Base-by-base conservation (phyloP, 2,797 vertebrate genomes). In the Champsocephalus gunnari region DNA sequence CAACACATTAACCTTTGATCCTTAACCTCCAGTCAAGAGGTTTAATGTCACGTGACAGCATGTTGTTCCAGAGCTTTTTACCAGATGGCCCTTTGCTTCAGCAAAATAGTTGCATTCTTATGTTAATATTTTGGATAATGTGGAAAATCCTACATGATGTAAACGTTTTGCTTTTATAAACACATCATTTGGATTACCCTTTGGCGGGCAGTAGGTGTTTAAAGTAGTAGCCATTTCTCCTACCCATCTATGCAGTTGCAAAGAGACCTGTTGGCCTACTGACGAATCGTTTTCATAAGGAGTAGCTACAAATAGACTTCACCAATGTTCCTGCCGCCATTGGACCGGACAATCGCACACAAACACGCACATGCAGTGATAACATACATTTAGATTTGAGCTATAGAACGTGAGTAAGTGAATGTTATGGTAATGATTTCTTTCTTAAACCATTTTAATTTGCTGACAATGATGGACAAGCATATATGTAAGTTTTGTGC, bases 251-350 rank as follows among this genome's bases (percentile, higher is more conserved):
- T 84, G 71, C 74, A 65, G 78, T 78, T 81, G 72, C 82, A 87
- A 75, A 80, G 79, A 84, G 75, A 87, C 73, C 77, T 84, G 74
- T 69, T 79, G 86, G 34, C 78, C 80, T 70, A 70, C 85, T 83
- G 79, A 81, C 66, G 48, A 80, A 76, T 87, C 70, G 45, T 86
- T 86, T 81, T 80, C 86, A 88, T 63, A 41, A 74, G 69, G 49
- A 89, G 80, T 34, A 51, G 61, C 87, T 94, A 93, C 87, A 93
- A 91, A 91, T 94, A 94, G 89, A 70, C 17, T 0, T 43, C 61
- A 74, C 72, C 72, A 81, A 84, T 88, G 86, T 72, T 83, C 71
- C 82, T 88, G 72, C 85, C 76, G 68, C 82, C 74, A 81, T 71
- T 43, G 60, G 73, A 87, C 66, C 47, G 21, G 60, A 82, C 75